These are phyloP conservation scores for Canis aureus DNA, from an alignment of 2,113 vertebrate genomes.

Conservation along the genomic window DNA sequence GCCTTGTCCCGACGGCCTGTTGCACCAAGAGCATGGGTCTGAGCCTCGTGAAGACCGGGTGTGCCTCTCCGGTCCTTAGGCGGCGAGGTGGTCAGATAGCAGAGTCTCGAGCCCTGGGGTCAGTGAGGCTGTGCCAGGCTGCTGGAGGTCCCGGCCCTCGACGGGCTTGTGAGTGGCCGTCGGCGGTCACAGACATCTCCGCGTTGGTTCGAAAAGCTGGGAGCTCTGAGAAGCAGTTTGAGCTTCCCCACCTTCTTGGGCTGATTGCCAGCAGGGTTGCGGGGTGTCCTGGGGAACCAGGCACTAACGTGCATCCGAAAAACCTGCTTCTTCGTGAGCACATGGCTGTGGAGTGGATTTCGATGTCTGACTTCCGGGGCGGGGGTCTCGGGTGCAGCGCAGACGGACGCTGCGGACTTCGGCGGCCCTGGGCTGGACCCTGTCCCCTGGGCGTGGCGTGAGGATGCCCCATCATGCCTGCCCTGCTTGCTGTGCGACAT, in stretches of 20 bases:
- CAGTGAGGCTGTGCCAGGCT: no score
- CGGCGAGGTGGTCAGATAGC: not conserved
- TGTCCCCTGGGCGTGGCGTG: not conserved
- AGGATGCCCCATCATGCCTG: not conserved
- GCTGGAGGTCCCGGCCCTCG: not conserved
- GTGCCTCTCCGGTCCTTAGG: not conserved
- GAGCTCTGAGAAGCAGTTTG: not conserved
- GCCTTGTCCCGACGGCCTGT: not conserved
- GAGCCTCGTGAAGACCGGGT: not conserved
- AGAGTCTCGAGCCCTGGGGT: not conserved
- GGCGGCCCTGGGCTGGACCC: not conserved
- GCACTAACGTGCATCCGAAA: not conserved
- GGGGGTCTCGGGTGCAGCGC: no score
- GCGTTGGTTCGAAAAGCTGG: not conserved
- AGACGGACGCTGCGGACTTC: accelerated
- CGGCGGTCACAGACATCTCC: not conserved
- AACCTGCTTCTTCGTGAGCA: not conserved
- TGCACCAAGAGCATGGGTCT: accelerated
- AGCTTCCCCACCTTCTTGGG: not conserved
- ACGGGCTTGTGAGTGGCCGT: not conserved
- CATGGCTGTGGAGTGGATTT: not conserved
- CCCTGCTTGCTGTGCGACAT: not conserved
- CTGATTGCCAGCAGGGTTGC: not conserved
- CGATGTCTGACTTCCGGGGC: not conserved
- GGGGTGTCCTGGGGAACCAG: no score